Conservation (phyloP, 2,797 vertebrate genomes). For the Pseudocheirus occidentalis region DNA sequence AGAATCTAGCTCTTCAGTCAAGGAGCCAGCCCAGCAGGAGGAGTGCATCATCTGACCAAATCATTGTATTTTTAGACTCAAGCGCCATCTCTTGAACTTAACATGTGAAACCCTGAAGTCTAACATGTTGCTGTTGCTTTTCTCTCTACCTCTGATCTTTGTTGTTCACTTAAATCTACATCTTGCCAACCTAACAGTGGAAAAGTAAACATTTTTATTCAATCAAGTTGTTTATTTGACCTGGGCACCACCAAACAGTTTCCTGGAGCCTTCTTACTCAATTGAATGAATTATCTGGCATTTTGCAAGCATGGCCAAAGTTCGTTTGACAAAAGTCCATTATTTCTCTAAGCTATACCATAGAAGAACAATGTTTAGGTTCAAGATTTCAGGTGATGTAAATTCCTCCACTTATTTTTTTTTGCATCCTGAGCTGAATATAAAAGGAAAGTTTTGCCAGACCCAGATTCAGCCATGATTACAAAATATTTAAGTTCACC, state of each 20-base stretch:
- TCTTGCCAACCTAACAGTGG: background rate
- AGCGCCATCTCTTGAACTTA: background rate
- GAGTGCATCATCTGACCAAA: background rate
- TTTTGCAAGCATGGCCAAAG: constrained; percentile 13
- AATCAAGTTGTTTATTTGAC: background rate
- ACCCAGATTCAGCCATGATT: background rate
- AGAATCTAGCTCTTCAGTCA: constrained; percentile 25
- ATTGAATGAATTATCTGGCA: background rate
- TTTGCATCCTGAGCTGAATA: constrained; percentile 21
- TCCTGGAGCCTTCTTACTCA: background rate
- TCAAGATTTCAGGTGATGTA: constrained; percentile 8
- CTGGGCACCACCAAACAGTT: background rate
- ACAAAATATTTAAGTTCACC: background rate
- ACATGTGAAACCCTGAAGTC: background rate
- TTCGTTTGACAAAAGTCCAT: background rate
- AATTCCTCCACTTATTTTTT: background rate
- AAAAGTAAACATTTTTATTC: background rate
- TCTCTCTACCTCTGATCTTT: constrained; percentile 2
- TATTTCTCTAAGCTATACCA: background rate
- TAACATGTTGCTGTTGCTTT: background rate
- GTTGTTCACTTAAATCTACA: background rate
- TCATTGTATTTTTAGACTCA: background rate
- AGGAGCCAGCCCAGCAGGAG: background rate
- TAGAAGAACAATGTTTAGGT: background rate
- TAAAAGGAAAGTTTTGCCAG: background rate